phyloP scores from a whole-genome alignment of 2,113 vertebrate genomes.

The Tor tambroides region DNA sequence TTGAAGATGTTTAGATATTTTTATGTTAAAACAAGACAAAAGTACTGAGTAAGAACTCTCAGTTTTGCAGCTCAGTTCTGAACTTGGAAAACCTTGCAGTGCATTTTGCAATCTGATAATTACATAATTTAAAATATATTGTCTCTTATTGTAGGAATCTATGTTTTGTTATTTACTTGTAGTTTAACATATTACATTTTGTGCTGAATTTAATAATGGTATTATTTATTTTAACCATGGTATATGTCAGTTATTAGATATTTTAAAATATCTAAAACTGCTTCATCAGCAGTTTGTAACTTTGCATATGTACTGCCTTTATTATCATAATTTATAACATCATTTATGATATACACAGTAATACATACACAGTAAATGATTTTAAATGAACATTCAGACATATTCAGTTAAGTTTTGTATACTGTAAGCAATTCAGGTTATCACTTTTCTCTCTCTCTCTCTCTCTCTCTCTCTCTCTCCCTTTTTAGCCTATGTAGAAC shows the following conservation, averaged over 20 bases:
- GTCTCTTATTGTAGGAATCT: not conserved
- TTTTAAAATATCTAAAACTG: not conserved
- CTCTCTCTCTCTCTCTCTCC: conserved; percentile 56
- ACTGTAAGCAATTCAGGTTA: not conserved
- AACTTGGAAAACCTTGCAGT: not conserved
- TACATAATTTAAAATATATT: not conserved
- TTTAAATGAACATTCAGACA: not conserved
- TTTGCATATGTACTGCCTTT: not conserved
- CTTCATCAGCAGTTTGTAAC: not conserved
- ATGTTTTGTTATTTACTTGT: not conserved
- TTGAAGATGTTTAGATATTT: not conserved
- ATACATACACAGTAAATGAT: not conserved
- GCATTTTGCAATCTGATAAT: not conserved
- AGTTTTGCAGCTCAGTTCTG: not conserved
- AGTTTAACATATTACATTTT: not conserved
- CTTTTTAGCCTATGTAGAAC: conserved; percentile 85
- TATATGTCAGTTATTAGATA: not conserved
- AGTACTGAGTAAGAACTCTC: not conserved
- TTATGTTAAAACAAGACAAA: not conserved
- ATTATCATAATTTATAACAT: not conserved
- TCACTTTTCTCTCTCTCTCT: conserved; percentile 53
- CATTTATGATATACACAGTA: too few relatives aligned
- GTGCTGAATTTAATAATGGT: not conserved
- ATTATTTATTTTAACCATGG: not conserved
- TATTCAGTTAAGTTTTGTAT: not conserved